These are phyloP conservation scores for Neosilurus hyrtlii DNA, from an alignment of 2,797 vertebrate genomes.

Conservation along the genomic window DNA sequence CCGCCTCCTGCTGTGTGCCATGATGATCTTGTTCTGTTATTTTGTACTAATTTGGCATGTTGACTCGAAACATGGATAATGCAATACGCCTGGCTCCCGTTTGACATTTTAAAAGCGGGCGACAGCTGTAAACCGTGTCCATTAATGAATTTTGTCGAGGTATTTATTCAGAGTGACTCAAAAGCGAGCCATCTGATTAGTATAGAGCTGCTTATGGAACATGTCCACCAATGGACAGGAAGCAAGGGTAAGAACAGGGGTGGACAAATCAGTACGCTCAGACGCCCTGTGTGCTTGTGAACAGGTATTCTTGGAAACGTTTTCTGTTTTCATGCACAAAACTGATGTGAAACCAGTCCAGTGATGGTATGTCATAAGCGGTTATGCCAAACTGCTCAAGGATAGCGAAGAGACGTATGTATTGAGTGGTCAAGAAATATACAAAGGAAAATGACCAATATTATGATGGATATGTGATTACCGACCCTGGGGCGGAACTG, in stretches of 20 bases:
- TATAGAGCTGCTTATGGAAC: background rate
- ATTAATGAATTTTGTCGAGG: background rate
- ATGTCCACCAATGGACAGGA: background rate
- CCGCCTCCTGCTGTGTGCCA: conserved; percentile 16
- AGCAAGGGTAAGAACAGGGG: background rate
- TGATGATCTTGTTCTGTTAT: conserved; percentile 26
- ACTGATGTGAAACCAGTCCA: background rate
- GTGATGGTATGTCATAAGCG: background rate
- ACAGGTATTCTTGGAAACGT: background rate
- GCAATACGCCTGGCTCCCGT: conserved; percentile 12
- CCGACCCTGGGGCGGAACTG: background rate
- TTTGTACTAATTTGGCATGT: conserved; percentile 29
- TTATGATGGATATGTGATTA: background rate
- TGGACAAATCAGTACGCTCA: background rate
- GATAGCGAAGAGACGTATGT: background rate
- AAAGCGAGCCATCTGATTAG: background rate
- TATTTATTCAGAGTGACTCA: background rate
- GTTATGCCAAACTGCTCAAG: background rate
- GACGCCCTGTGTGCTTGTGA: background rate
- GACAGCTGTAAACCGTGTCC: background rate
- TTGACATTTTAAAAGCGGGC: background rate
- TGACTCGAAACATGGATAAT: conserved; percentile 19
- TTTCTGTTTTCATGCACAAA: background rate
- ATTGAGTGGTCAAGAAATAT: background rate
- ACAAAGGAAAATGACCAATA: background rate